Evolutionary conservation across 2,888 invertebrate species (phyloP).

Genomic region (Anoplius nigerrimus): DNA sequence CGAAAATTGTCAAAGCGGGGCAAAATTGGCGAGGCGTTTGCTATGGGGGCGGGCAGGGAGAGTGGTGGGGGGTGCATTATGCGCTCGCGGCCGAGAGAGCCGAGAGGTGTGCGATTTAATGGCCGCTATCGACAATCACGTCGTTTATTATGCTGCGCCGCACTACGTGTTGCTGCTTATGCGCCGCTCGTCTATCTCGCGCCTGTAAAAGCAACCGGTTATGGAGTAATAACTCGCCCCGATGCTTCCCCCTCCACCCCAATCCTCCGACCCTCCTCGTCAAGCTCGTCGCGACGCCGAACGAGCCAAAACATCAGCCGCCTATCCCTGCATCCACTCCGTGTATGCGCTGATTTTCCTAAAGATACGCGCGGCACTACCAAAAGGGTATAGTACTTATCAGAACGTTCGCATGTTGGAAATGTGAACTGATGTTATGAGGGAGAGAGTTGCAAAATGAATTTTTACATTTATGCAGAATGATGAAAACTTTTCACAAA

Average conservation of each 20-base stretch:
- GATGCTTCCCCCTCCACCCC: neutral
- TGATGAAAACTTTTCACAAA: no score
- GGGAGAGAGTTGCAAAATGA: no score
- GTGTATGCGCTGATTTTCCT: neutral
- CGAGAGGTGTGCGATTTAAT: constrained; percentile 39
- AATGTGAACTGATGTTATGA: no score
- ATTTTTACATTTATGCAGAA: no score
- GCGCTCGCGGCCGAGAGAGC: neutral
- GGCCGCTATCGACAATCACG: constrained; percentile 44
- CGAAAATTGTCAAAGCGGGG: no score
- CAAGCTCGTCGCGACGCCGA: neutral
- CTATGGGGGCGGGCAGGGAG: no score
- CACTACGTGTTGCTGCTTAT: constrained; percentile 51
- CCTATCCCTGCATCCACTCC: neutral
- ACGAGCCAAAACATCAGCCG: neutral
- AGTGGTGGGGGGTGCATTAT: no score
- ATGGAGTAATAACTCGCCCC: constrained; percentile 58
- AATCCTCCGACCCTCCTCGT: neutral
- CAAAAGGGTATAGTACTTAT: no score
- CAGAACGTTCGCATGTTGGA: no score
- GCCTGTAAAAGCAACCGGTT: constrained; percentile 61
- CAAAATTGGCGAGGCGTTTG: no score
- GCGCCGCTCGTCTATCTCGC: constrained; percentile 28
- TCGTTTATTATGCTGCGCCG: constrained; percentile 52
- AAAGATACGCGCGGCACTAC: no score